Base-by-base conservation (phyloP, 2,113 vertebrate genomes). In the Protomyctophum bolini region DNA sequence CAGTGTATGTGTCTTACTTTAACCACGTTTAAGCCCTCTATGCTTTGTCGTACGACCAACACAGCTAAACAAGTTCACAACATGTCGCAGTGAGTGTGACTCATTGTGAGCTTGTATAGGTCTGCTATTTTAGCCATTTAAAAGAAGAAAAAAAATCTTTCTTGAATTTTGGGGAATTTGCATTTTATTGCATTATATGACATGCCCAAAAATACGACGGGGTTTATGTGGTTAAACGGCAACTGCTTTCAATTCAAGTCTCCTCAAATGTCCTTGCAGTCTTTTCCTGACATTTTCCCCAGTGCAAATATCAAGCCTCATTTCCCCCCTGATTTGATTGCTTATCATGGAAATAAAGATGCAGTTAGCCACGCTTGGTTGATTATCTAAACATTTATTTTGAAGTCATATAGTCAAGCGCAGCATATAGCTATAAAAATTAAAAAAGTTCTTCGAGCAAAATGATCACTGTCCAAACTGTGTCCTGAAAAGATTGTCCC, bases 401-500 rank as follows among this genome's bases (percentile, higher is more conserved):
- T 29, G 21, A 82, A 75, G 58, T 58, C 21, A 21, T 21, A 21
- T 21, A 21, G 21, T 41, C 33, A 41, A 41, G 33, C 33, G 5
- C 9, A 56, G 10, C 29, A 12, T 68, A 72, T 3, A 41, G 33
- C 5, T 56, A 63, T 68, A 57, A 77, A 76, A 64, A 79, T n/a
- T n/a, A 41, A 41, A 41, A 41, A 41, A 41, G 28, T 73, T 73
- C 59, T 8, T 41, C 75, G 69, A 70, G 48, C 65, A 72, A 41
- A 41, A 74, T 73, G 64, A 84, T 70, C 83, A 79, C 69, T 77
- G 73, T 48, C 80, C 79, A 83, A 78, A 81, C 58, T 12, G 71
- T 77, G 63, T 72, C 68, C 70, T 66, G 51, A 79, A 83, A 76
- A 79, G 69, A 79, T 41, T 11, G 70, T 88, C 87, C 88, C 82